Conservation (phyloP, 35 echinoderm and acorn worm genomes). For the Strongylocentrotus purpuratus region DNA sequence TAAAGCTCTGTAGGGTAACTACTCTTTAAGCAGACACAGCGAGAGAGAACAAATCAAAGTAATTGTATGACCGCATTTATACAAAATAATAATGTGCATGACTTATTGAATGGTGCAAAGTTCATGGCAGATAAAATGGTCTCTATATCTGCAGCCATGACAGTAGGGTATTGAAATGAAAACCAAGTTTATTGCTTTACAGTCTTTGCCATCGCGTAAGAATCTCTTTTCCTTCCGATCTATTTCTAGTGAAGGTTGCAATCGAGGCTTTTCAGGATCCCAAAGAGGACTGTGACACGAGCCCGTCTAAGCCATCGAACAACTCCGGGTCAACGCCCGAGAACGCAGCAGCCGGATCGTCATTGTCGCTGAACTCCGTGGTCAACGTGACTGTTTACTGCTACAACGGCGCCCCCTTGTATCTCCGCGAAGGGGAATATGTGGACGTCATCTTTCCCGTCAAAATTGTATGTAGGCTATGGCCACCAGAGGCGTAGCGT, state of each 20-base stretch:
- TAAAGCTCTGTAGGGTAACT: too few species aligned
- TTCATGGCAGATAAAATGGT: too few species aligned
- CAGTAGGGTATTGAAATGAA: too few species aligned
- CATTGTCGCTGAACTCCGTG: conserved; percentile 22
- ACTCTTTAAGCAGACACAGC: too few species aligned
- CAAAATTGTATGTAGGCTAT: conserved; percentile 25
- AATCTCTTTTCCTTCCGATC: too few species aligned
- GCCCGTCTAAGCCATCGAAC: background rate
- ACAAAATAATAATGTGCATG: too few species aligned
- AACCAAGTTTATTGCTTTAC: too few species aligned
- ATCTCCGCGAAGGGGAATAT: conserved; percentile 11
- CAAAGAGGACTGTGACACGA: background rate
- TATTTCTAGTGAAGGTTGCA: conserved; percentile 8
- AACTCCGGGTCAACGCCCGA: background rate
- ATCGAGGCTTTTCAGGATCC: conserved; percentile 28
- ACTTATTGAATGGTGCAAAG: too few species aligned
- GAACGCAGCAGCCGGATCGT: background rate
- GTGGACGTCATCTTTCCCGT: conserved; percentile 31
- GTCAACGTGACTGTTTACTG: conserved; percentile 37
- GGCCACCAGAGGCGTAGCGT: background rate
- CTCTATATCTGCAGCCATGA: too few species aligned
- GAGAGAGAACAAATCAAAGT: too few species aligned
- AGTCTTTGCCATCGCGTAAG: too few species aligned
- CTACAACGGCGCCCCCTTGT: background rate
- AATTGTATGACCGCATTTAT: too few species aligned